These are phyloP conservation scores for Penelope pileata DNA, from an alignment of 2,113 vertebrate species.

Conservation along the genomic window DNA sequence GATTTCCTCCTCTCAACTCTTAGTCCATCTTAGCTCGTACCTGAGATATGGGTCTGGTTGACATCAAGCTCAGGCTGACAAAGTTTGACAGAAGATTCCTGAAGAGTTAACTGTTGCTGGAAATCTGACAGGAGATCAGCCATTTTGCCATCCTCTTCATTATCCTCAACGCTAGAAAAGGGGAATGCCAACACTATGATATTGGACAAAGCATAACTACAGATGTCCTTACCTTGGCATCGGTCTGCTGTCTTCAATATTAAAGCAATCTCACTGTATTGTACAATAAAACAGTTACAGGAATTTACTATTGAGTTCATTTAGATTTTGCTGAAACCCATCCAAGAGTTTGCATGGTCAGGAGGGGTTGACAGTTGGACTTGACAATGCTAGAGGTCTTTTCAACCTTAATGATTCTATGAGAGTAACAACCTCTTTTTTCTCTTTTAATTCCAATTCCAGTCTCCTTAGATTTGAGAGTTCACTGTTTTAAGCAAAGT, in stretches of 20 bases:
- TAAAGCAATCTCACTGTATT: not conserved
- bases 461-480: not conserved
- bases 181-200: not conserved
- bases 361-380: not conserved
- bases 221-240: not conserved
- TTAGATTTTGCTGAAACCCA: not conserved
- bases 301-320: not conserved
- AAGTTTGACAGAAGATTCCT: constrained; percentile 87
- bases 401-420: not conserved
- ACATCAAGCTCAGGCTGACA: constrained; percentile 89
- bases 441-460: not conserved
- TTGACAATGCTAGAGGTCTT: not conserved
- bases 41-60: constrained; percentile 92
- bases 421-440: not conserved
- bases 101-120: constrained; percentile 91
- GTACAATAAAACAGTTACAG: not conserved
- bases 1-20: not conserved
- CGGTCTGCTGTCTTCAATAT: not conserved
- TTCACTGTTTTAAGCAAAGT: not conserved
- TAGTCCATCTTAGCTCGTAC: constrained; percentile 60
- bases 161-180: constrained; percentile 83
- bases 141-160: constrained; percentile 84
- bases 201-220: not conserved
- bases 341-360: not conserved
- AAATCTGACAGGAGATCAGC: constrained; percentile 91